Percentiles rank a stretch among this genome's conserved stretches.
Evolutionary conservation across 2,888 invertebrate genomes (phyloP).

Genomic region (Gastrophysa polygoni): DNA sequence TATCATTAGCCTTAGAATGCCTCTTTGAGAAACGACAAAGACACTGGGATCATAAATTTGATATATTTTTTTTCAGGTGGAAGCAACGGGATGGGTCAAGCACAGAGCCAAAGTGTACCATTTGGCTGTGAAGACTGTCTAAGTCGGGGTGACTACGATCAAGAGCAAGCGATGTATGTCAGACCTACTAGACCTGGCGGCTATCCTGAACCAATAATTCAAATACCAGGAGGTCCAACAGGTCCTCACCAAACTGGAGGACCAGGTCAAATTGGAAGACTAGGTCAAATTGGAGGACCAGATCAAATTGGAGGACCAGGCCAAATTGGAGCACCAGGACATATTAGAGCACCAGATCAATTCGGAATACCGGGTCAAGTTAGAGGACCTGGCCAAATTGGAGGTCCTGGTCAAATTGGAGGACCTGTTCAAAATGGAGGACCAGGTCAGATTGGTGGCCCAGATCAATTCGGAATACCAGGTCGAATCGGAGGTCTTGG

Average conservation of each 20-base stretch:
- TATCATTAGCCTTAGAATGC: no score
- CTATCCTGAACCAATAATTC: slow-evolving; percentile 24
- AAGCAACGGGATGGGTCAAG: slow-evolving; percentile 84
- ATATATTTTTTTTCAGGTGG: slow-evolving; percentile 77
- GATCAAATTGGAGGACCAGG: slow-evolving; percentile 1
- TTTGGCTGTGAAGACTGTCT: slow-evolving; percentile 73
- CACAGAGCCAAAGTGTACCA: slow-evolving; percentile 81
- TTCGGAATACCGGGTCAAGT: not conserved
- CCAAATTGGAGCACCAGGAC: not conserved
- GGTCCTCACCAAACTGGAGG: slow-evolving; percentile 16
- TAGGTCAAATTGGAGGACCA: no score
- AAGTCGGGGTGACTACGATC: slow-evolving; percentile 33
- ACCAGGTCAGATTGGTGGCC: slow-evolving; percentile 14
- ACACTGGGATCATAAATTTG: no score
- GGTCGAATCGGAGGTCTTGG: slow-evolving; percentile 23
- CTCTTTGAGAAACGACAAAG: no score
- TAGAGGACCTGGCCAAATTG: slow-evolving; percentile 18
- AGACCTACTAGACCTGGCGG: slow-evolving; percentile 28
- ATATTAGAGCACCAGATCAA: not conserved
- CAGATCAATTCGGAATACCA: slow-evolving; percentile 16
- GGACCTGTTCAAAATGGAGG: slow-evolving; percentile 13
- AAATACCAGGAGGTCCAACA: not conserved
- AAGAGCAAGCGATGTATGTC: slow-evolving; percentile 43
- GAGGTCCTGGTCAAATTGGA: slow-evolving; percentile 24
- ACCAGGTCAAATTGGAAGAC: slow-evolving; percentile 20